Conservation (phyloP, 2,797 vertebrate genomes). For the Pelobates cultripes region DNA sequence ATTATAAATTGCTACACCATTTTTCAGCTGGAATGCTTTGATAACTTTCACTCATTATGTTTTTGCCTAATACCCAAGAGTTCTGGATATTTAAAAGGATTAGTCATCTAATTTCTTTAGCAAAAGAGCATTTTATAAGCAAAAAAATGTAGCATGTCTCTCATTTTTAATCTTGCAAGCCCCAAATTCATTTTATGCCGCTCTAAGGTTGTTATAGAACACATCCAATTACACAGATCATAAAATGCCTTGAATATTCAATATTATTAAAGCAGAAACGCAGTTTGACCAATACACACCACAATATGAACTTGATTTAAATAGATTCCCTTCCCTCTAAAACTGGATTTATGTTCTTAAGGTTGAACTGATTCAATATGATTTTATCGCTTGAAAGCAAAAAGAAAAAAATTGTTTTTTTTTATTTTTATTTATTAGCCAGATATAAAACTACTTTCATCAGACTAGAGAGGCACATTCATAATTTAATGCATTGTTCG, state of each 20-base stretch:
- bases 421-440: neutral
- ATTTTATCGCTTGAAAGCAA: neutral
- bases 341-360: neutral
- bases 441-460: constrained; percentile 19
- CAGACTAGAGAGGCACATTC: constrained; percentile 5
- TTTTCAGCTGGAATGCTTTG: neutral
- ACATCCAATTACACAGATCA: constrained; percentile 54
- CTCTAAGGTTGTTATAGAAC: constrained; percentile 20
- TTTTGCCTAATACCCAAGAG: neutral
- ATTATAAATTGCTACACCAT: neutral
- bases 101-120: constrained; percentile 39
- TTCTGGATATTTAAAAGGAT: constrained; percentile 35
- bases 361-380: neutral
- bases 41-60: neutral
- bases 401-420: neutral
- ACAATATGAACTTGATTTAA: neutral
- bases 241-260: constrained; percentile 41
- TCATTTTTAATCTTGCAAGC: constrained; percentile 43
- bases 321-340: neutral
- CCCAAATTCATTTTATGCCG: constrained; percentile 44
- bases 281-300: constrained; percentile 12
- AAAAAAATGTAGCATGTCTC: constrained; percentile 36
- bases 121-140: constrained; percentile 27
- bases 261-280: constrained; percentile 9
- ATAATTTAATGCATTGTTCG: constrained; percentile 7